phyloP scores from a whole-genome alignment of 1,140 invertebrate species.

The Mycetomoellerius zeteki region DNA sequence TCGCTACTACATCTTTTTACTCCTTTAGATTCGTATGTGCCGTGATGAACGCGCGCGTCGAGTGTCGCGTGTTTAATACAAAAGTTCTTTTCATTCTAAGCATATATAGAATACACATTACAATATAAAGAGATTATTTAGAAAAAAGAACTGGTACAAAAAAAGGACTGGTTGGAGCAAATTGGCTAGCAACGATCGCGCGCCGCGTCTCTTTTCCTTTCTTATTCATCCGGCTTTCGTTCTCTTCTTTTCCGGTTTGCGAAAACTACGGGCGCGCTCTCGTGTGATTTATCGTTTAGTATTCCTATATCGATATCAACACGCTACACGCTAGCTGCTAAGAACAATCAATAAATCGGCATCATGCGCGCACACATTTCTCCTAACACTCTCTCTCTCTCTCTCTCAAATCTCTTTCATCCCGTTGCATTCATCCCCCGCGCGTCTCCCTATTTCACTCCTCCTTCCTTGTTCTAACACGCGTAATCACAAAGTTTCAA shows the following conservation, averaged over 20 bases:
- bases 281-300: constrained; percentile 74
- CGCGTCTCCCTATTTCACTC: constrained; percentile 29
- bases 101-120: constrained; percentile 68
- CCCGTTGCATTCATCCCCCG: constrained; percentile 37
- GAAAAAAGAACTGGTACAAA: constrained; percentile 84
- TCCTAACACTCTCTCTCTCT: constrained; percentile 9
- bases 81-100: constrained; percentile 71
- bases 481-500: constrained; percentile 46
- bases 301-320: constrained; percentile 76
- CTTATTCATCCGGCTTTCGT: not conserved
- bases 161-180: constrained; percentile 82
- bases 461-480: constrained; percentile 23
- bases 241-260: not conserved
- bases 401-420: constrained; percentile 18
- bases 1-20: constrained; percentile 36
- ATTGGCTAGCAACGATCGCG: constrained; percentile 82
- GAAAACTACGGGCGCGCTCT: constrained; percentile 56
- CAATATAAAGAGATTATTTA: constrained; percentile 81
- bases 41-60: constrained; percentile 69
- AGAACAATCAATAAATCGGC: constrained; percentile 80
- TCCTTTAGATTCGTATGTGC: constrained; percentile 35
- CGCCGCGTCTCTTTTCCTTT: constrained; percentile 60
- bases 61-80: constrained; percentile 67
- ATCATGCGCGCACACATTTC: constrained; percentile 50
- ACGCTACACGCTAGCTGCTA: constrained; percentile 78